phyloP scores from a whole-genome alignment of 2,113 vertebrate genomes.

The Sterna hirundo region DNA sequence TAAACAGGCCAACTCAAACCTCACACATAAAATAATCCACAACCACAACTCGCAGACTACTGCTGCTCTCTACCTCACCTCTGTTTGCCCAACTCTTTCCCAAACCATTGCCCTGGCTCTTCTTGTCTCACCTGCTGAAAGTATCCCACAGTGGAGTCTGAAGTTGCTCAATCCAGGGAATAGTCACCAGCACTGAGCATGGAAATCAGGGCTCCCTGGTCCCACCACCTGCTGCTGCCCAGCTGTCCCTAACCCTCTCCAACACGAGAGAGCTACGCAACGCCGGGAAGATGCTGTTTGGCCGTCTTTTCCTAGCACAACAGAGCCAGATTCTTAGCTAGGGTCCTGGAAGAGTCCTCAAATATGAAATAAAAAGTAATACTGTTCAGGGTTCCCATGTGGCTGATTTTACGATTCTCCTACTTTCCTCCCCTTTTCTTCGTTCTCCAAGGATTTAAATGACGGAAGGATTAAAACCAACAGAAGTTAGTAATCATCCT shows the following conservation, averaged over 20 bases:
- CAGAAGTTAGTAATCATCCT: neutral
- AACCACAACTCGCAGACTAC: neutral
- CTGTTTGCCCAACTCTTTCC: neutral
- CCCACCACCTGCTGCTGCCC: neutral
- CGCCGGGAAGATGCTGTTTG: neutral
- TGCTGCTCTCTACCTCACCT: neutral
- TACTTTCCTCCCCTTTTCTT: neutral
- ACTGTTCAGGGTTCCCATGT: neutral
- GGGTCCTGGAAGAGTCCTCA: neutral
- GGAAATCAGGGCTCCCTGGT: neutral
- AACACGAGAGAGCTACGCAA: neutral
- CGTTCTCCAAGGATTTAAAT: neutral
- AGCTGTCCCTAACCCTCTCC: neutral
- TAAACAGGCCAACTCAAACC: neutral
- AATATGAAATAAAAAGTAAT: neutral
- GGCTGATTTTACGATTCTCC: neutral
- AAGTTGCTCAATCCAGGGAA: neutral
- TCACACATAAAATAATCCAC: neutral
- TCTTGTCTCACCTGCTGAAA: neutral
- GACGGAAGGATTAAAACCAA: conserved; percentile 24
- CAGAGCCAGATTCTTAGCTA: neutral
- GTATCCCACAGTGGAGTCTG: neutral
- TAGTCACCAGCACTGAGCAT: neutral
- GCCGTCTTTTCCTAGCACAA: neutral
- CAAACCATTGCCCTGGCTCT: neutral